A percentile compares a stretch with the other conserved stretches of the same genome.
Conservation (phyloP, 1,140 invertebrate genomes). For the Aphelenchoides avenae region DNA sequence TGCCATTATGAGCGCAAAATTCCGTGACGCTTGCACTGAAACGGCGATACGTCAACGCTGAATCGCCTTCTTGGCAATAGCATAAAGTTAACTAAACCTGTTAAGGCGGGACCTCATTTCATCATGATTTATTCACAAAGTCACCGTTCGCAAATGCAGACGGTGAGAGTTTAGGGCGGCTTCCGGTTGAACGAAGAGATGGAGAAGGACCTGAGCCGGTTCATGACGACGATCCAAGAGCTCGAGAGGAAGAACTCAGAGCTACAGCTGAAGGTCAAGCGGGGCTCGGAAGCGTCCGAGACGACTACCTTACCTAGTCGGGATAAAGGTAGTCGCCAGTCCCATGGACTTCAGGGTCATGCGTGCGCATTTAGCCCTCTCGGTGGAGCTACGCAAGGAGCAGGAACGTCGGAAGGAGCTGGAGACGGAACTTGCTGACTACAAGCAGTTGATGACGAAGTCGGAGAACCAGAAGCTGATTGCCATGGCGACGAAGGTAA, state of each 20-base stretch:
- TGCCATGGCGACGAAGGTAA: conserved; percentile 49
- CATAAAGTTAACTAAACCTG: too few relatives aligned
- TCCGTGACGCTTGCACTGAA: too few relatives aligned
- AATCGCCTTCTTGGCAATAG: too few relatives aligned
- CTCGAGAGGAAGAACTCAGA: conserved; percentile 45
- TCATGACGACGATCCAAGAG: conserved; percentile 43
- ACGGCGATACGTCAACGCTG: too few relatives aligned
- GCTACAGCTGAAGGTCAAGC: conserved; percentile 33
- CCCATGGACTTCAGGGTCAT: conserved; percentile 21
- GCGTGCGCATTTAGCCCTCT: conserved; percentile 22
- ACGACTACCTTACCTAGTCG: neutral
- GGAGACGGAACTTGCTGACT: conserved; percentile 46
- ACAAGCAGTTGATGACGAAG: conserved; percentile 54
- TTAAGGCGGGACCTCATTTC: too few relatives aligned
- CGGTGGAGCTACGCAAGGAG: conserved; percentile 47
- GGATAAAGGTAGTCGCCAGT: conserved; percentile 31
- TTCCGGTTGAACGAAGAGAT: conserved; percentile 34
- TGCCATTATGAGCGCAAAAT: too few relatives aligned
- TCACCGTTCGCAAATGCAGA: too few relatives aligned
- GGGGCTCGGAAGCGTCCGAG: conserved; percentile 6
- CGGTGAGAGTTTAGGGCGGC: too few relatives aligned
- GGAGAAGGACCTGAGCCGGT: conserved; percentile 41
- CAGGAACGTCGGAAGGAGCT: conserved; percentile 43
- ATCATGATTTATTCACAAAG: too few relatives aligned
- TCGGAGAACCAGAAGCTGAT: conserved; percentile 56